Conservation (phyloP, 2,797 vertebrate species). For the Pelobates cultripes region DNA sequence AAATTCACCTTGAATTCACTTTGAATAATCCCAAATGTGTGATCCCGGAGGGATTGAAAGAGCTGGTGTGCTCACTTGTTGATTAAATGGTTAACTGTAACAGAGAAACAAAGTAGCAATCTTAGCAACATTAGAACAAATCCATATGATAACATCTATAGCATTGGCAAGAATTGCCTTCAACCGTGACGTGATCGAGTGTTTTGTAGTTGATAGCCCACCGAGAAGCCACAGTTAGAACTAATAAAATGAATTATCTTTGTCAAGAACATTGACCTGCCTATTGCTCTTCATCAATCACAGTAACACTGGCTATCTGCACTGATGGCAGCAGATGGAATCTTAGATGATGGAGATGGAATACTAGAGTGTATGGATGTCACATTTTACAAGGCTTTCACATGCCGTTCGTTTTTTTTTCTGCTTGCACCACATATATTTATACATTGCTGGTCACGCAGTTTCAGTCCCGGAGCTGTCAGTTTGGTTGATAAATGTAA, state of each 20-base stretch:
- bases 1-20: too few relatives aligned
- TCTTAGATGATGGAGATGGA: neutral
- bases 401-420: too few relatives aligned
- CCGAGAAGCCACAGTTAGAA: constrained; percentile 13
- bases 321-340: constrained; percentile 9
- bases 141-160: neutral
- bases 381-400: neutral
- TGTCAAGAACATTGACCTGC: constrained; percentile 24
- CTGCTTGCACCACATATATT: neutral
- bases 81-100: too few relatives aligned
- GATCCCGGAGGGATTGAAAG: too few relatives aligned
- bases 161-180: neutral
- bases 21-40: too few relatives aligned
- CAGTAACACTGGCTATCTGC: constrained; percentile 5
- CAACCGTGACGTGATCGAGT: neutral
- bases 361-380: neutral
- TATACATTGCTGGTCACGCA: neutral
- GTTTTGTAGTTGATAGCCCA: constrained; percentile 1
- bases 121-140: too few relatives aligned
- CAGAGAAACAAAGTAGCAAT: too few relatives aligned
- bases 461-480: neutral
- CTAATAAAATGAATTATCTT: constrained; percentile 41
- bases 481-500: neutral
- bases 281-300: constrained; percentile 35
- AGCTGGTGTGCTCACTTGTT: too few relatives aligned